A percentile compares a stretch with the other conserved stretches of the same genome.
These are phyloP conservation scores for Acipenser oxyrinchus DNA, from an alignment of 2,797 vertebrate species.

Conservation along the genomic window DNA sequence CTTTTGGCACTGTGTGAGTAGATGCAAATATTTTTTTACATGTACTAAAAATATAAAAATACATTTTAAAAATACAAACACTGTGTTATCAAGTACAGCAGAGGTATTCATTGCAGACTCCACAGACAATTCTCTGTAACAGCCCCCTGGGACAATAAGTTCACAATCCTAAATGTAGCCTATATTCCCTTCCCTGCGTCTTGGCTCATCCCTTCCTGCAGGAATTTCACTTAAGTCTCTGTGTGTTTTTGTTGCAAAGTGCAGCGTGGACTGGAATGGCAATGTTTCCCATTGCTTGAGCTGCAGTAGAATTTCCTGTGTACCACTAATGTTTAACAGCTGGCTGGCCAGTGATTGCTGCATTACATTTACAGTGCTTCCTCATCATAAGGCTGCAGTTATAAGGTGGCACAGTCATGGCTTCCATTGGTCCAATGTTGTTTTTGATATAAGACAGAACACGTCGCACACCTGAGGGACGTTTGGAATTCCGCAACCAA, in stretches of 20 bases:
- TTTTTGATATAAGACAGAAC: too few species aligned
- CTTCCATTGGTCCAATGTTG: neutral
- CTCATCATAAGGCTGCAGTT: too few species aligned
- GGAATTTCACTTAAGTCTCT: neutral
- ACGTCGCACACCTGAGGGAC: too few species aligned
- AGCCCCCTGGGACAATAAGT: too few species aligned
- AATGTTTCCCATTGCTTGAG: neutral
- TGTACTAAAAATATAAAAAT: too few species aligned
- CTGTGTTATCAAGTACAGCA: too few species aligned
- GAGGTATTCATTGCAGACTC: too few species aligned
- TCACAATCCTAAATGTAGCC: neutral
- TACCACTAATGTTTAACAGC: conserved; percentile 1
- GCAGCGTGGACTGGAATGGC: neutral
- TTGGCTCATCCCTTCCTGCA: neutral
- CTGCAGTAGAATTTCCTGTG: conserved; percentile 1
- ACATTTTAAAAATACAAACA: too few species aligned
- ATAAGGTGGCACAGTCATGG: neutral
- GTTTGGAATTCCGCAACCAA: too few species aligned
- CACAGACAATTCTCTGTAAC: too few species aligned
- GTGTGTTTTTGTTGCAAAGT: neutral
- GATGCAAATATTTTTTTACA: too few species aligned
- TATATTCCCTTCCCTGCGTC: neutral
- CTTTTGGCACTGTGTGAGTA: too few species aligned
- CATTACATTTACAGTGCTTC: neutral
- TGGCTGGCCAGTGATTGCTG: neutral